A percentile compares a stretch with the other conserved stretches of the same genome.
phyloP scores from a whole-genome alignment of 2,888 invertebrate genomes.

The Smittia aterrima region DNA sequence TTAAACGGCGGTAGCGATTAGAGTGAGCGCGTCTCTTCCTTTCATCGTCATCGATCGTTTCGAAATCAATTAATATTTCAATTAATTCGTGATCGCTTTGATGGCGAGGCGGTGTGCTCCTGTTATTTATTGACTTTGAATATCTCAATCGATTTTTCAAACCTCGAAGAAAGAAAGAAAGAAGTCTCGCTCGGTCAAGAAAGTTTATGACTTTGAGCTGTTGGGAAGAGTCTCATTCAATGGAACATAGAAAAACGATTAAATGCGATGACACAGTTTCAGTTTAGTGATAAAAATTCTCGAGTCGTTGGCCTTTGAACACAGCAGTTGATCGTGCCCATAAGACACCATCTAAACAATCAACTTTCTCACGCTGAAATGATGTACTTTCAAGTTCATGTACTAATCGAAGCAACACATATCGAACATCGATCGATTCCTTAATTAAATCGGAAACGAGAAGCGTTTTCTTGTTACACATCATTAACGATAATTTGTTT shows the following conservation, averaged over 20 bases:
- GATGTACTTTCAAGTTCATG: not conserved
- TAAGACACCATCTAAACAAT: not conserved
- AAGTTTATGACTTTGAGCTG: not conserved
- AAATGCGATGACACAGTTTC: conserved; percentile 1
- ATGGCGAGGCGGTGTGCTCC: not conserved
- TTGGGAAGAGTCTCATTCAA: not conserved
- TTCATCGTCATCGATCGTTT: not conserved
- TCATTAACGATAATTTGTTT: conserved; percentile 39
- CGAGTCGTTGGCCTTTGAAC: not conserved
- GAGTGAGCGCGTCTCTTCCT: not conserved
- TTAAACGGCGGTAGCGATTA: conserved; percentile 9
- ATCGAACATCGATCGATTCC: conserved; percentile 18
- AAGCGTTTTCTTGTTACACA: conserved; percentile 32
- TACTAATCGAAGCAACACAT: conserved; percentile 3
- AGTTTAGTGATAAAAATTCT: not conserved
- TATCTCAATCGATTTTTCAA: conserved; percentile 20
- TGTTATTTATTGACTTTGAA: conserved; percentile 41
- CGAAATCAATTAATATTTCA: conserved; percentile 41
- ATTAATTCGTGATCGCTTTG: conserved; percentile 40
- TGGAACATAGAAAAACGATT: conserved; percentile 18
- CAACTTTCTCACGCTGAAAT: conserved; percentile 10
- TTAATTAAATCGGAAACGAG: conserved; percentile 27
- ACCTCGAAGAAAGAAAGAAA: not conserved
- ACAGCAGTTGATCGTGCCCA: not conserved
- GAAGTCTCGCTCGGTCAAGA: not conserved